Conservation (phyloP, 2,888 invertebrate species). For the Drosophila robusta region DNA sequence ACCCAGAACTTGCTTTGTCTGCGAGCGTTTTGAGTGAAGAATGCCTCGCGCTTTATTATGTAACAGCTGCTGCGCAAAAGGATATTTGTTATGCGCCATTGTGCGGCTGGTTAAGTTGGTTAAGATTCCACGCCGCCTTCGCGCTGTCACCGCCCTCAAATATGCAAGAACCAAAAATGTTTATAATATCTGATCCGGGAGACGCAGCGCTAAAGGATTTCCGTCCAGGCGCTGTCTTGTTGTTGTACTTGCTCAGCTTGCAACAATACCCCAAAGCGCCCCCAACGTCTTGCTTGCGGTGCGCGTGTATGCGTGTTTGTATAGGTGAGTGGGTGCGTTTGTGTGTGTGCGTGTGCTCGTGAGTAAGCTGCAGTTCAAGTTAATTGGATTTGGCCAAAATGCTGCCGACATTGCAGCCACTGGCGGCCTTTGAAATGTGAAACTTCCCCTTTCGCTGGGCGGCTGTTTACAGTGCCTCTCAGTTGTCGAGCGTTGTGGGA, state of each 20-base stretch:
- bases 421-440: constrained; percentile 52
- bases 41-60: constrained; percentile 69
- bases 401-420: constrained; percentile 44
- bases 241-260: constrained; percentile 34
- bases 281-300: constrained; percentile 4
- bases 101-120: constrained; percentile 34
- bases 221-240: constrained; percentile 42
- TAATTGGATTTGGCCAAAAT: constrained; percentile 76
- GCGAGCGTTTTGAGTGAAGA: constrained; percentile 47
- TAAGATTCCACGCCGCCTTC: constrained; percentile 22
- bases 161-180: constrained; percentile 74
- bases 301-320: constrained; percentile 6
- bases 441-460: constrained; percentile 13
- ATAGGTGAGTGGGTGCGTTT: constrained; percentile 2
- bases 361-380: constrained; percentile 64
- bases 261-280: constrained; percentile 28
- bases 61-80: constrained; percentile 57
- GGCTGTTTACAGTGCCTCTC: neutral
- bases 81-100: constrained; percentile 74
- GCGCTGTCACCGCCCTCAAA: constrained; percentile 68
- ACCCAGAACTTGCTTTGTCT: constrained; percentile 42
- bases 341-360: constrained; percentile 18
- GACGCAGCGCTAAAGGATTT: constrained; percentile 50
- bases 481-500: constrained; percentile 1
- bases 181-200: constrained; percentile 71